Evolutionary conservation across 2,888 invertebrate genomes (phyloP), one percentile per base, ranked within the genome.

Genomic region (Embidobia sp.): DNA sequence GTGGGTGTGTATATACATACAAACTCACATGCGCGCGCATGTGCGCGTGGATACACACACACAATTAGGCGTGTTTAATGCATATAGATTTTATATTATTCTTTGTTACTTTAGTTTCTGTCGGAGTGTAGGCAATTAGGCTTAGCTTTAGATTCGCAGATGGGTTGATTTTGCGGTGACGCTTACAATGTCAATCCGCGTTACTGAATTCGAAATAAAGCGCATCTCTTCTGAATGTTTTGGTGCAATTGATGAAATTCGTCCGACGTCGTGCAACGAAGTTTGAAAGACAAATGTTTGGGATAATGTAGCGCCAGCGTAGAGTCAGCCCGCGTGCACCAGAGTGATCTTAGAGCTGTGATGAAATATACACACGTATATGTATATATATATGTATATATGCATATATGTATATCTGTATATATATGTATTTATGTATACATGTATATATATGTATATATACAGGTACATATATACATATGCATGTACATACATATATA

Each of bases 291-390:
- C 6, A 4, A 22, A 4, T 22, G 44, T 37, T 15, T 15, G 11
- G 15, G 15, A 10, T 15, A 15, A 19, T 2, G 10, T 10, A 49
- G 57, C 64, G 40, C 13, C 76, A 57, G 8, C 33, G 40, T 11
- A 46, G 73, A 51, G 15, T 61, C 67, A 48, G 11, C 51, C 63
- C 64, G 63, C 57, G 40, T 63, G 73, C 57, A 33, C 44, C 67
- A 75, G 81, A 82, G 84, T 84, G 83, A 84, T 83, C 80, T 83
- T 78, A 80, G 82, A 84, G 82, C 84, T 84, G 83, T 85, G 83
- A 83, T 84, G 82, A 83, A 73, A 79, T 82, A 81, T 83, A 80
- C 82, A 83, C 81, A 83, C 83, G 3, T 83, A 80, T 77, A 67
- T 61, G 59, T 73, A 77, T 48, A 63, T 67, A 40, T 33, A 72